Evolutionary conservation across 2,113 vertebrate species (phyloP), one percentile per base, ranked within the genome.

Genomic region (Columbina picui): DNA sequence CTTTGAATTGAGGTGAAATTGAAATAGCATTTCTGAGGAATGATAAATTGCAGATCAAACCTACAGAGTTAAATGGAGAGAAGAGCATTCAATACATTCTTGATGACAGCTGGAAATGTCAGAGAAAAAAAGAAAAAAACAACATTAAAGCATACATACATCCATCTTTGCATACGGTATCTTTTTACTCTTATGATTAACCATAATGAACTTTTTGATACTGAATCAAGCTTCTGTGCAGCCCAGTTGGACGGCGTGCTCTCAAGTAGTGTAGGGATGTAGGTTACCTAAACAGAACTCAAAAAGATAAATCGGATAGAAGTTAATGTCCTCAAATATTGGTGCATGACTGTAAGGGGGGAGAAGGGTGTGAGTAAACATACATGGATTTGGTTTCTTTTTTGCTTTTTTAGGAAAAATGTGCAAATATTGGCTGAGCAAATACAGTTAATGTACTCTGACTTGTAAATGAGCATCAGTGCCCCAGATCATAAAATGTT

Each of bases 341-440:
- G 57, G 2, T 68, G 19, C 53, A 38, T 34, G 18, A 27, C 34
- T n/a, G 70, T 8, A 36, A 23, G 4, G 11, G 26, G 6, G 3
- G 14, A 0, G 6, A 3, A 4, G 10, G 0, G 2, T 5, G 6
- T 20, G 1, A 29, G 3, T 14, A 87, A 81, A 82, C 18, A 27
- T 32, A 14, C 2, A 71, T 10, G 20, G 8, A 19, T 67, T 70
- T 88, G 4, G 29, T 75, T 73, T 18, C 7, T 9, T 27, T 76
- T 34, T 67, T 32, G 12, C 1, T 32, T 61, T 36, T 49, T 77
- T 32, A 36, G 32, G 6, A 29, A 67, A 55, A 34, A 53, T 6
- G 19, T 23, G 22, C 30, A 68, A 93, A 79, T 63, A 50, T 7
- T 86, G 27, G 8, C 8, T 45, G 2, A 80, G 14, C 3, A 85